A percentile compares a stretch with the other conserved stretches of the same genome.
Evolutionary conservation across 2,888 invertebrate species (phyloP).

Genomic region (Hylaea fasciaria): DNA sequence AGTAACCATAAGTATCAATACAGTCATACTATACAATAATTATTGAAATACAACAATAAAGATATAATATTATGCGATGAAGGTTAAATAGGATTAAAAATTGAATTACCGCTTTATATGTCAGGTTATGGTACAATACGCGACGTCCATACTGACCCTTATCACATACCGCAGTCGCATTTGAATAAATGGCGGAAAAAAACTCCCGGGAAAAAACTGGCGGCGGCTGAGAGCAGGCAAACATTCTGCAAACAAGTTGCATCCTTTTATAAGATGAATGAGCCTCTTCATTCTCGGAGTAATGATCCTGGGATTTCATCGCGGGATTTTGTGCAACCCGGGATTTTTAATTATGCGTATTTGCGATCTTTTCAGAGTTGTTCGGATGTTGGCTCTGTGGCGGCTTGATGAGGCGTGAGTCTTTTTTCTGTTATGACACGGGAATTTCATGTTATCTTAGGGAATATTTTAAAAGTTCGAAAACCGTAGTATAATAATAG

Average conservation of each 20-base stretch:
- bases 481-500: too few species aligned
- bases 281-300: conserved; percentile 25
- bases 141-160: background rate
- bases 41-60: too few species aligned
- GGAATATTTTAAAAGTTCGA: too few species aligned
- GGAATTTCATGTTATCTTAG: too few species aligned
- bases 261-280: conserved; percentile 29
- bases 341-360: conserved; percentile 22
- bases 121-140: background rate
- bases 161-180: background rate
- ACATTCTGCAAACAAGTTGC: conserved; percentile 26
- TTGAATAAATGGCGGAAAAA: conserved; percentile 20
- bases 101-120: too few species aligned
- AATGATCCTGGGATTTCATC: conserved; percentile 22
- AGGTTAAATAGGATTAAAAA: too few species aligned
- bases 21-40: too few species aligned
- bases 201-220: conserved; percentile 1
- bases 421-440: too few species aligned
- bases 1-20: too few species aligned
- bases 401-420: background rate
- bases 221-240: conserved; percentile 4
- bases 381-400: background rate
- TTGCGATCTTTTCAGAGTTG: conserved; percentile 3
- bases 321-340: background rate
- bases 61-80: too few species aligned